These are phyloP conservation scores for Gasterosteus nipponicus DNA, from an alignment of 2,113 vertebrate species.

Conservation along the genomic window DNA sequence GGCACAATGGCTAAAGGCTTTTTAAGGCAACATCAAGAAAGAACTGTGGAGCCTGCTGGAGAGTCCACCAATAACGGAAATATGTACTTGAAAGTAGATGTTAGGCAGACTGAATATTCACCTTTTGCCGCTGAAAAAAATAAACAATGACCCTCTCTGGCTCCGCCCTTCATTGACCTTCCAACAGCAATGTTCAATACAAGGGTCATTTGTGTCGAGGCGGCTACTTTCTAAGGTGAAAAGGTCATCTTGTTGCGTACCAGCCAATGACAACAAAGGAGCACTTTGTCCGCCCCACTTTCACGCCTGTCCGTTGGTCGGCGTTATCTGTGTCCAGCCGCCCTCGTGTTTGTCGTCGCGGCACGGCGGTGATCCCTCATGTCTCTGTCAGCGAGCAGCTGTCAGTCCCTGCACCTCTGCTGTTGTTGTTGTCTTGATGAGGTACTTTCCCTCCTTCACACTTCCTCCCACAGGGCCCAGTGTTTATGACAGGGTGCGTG, in stretches of 20 bases:
- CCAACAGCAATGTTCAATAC: neutral
- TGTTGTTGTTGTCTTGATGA: constrained; percentile 73
- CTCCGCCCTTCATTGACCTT: neutral
- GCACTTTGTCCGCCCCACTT: neutral
- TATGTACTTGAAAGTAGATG: neutral
- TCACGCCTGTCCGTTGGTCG: neutral
- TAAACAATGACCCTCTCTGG: neutral
- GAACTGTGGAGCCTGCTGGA: neutral
- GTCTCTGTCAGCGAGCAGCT: constrained; percentile 62
- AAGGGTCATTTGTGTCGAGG: neutral
- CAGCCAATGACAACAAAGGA: neutral
- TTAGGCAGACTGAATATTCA: neutral
- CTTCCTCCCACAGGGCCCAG: constrained; percentile 75
- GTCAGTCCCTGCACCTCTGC: constrained; percentile 62
- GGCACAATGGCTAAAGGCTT: neutral
- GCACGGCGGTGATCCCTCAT: constrained; percentile 63
- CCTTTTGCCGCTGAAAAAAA: neutral
- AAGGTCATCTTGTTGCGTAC: neutral
- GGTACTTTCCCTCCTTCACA: constrained; percentile 71
- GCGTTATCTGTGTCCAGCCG: neutral
- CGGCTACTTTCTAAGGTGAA: neutral
- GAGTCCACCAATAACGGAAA: neutral
- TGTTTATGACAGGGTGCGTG: constrained; percentile 58
- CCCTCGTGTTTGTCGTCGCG: constrained; percentile 46
- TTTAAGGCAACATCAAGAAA: neutral